Percentiles rank a stretch among this genome's conserved stretches.
phyloP scores from a whole-genome alignment of 1,140 invertebrate genomes.

The Solen grandis region DNA sequence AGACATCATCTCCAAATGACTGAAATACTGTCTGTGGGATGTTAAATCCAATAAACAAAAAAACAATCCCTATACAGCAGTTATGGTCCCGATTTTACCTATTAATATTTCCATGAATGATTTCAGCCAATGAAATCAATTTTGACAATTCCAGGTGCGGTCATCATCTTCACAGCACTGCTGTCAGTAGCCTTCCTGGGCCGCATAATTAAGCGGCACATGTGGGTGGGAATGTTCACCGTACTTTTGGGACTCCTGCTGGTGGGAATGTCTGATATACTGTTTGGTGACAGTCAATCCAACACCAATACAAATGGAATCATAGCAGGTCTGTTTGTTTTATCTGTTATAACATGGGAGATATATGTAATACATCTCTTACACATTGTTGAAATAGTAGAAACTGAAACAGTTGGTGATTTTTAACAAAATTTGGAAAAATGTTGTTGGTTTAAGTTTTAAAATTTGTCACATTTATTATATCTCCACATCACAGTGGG shows the following conservation, averaged over 20 bases:
- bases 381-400: no score
- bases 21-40: not conserved
- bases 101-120: not conserved
- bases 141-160: conserved; percentile 85
- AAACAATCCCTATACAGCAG: no score
- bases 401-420: no score
- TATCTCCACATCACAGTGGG: no score
- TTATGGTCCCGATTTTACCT: not conserved
- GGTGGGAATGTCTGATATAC: conserved; percentile 91
- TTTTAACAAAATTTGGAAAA: no score
- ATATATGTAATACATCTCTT: no score
- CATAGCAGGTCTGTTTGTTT: conserved; percentile 73
- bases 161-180: conserved; percentile 92
- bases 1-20: not conserved
- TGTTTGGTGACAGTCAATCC: conserved; percentile 79
- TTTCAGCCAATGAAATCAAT: not conserved
- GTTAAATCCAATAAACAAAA: not conserved
- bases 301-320: conserved; percentile 86
- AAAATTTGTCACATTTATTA: no score
- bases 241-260: conserved; percentile 91
- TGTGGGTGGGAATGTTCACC: conserved; percentile 92
- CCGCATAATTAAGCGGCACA: conserved; percentile 83
- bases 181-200: conserved; percentile 92
- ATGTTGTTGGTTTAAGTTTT: no score
- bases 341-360: no score